phyloP scores from a whole-genome alignment of 2,888 invertebrate species.

The Melangyna quadrimaculata region DNA sequence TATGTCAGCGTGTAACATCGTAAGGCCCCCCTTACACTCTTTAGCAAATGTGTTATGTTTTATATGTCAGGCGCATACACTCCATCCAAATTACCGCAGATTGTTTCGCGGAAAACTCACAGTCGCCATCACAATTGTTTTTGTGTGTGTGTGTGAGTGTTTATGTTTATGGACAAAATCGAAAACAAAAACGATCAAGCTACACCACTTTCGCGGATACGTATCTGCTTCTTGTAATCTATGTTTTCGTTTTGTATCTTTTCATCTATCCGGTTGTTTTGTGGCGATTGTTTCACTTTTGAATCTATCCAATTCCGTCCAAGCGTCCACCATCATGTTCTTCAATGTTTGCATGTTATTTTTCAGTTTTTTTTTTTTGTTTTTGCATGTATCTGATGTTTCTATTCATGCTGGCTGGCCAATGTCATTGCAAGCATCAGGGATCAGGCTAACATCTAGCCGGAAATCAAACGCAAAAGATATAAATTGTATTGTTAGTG shows the following conservation, averaged over 20 bases:
- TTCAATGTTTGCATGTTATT: background rate
- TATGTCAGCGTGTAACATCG: conserved; percentile 65
- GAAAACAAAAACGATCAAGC: conserved; percentile 35
- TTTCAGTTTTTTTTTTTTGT: background rate
- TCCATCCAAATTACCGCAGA: conserved; percentile 58
- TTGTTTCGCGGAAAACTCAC: conserved; percentile 45
- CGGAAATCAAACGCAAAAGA: conserved; percentile 62
- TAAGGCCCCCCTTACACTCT: conserved; percentile 33
- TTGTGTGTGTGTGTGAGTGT: background rate
- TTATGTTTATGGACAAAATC: conserved; percentile 8
- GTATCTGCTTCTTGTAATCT: conserved; percentile 64
- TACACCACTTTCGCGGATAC: conserved; percentile 70
- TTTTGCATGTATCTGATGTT: conserved; percentile 7
- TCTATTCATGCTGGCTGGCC: conserved; percentile 43
- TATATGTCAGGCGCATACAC: conserved; percentile 55
- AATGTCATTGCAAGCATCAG: conserved; percentile 59
- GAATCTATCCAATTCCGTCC: conserved; percentile 18
- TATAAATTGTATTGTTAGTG: conserved; percentile 12
- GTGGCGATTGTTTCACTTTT: conserved; percentile 65
- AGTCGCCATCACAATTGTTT: too few species aligned
- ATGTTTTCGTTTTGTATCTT: conserved; percentile 52
- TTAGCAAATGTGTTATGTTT: conserved; percentile 26
- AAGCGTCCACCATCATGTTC: conserved; percentile 29
- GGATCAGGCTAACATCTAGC: conserved; percentile 53
- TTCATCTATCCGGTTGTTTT: conserved; percentile 46